These are phyloP conservation scores for Mastomys natalensis DNA, from an alignment of 2,113 vertebrate genomes.

Conservation along the genomic window DNA sequence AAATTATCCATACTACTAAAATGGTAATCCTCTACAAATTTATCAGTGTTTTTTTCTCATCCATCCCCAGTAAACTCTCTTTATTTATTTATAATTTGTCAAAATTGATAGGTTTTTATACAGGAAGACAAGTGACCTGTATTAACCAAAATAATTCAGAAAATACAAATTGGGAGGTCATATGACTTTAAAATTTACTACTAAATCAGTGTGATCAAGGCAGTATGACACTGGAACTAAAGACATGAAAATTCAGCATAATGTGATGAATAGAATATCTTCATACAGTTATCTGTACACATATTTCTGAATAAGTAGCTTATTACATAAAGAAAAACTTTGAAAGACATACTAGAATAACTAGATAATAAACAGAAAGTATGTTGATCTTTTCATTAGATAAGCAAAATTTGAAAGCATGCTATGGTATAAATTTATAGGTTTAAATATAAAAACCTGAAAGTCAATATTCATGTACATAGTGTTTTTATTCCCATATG, in stretches of 20 bases:
- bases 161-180: neutral
- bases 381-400: neutral
- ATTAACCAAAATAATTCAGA: neutral
- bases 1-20: neutral
- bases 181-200: neutral
- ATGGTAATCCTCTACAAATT: neutral
- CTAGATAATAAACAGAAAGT: neutral
- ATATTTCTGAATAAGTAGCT: neutral
- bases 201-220: neutral
- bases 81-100: neutral
- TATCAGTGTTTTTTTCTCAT: neutral
- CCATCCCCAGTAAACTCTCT: neutral
- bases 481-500: neutral
- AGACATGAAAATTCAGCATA: neutral
- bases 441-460: neutral
- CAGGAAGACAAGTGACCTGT: neutral
- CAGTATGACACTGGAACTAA: neutral
- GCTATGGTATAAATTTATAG: neutral
- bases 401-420: neutral
- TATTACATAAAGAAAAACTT: neutral
- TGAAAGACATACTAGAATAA: neutral
- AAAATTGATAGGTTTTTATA: neutral
- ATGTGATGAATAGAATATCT: neutral
- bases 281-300: neutral
- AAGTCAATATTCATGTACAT: neutral